Evolutionary conservation across 2,888 invertebrate genomes (phyloP), one percentile per base, ranked within the genome.

Genomic region (Leptopilina drosophilae): DNA sequence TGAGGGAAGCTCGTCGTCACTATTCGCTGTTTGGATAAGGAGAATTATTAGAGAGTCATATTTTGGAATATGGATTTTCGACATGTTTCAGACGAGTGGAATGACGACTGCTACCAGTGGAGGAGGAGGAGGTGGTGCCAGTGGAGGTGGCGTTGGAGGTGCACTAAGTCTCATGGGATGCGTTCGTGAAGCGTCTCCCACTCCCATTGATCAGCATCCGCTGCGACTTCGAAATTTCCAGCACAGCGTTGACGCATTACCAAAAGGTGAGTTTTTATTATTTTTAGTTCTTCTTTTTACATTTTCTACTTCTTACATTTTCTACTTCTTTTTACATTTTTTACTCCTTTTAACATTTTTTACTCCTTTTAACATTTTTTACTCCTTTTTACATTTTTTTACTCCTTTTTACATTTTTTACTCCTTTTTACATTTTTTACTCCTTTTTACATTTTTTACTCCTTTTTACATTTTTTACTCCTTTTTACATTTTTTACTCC

Each of bases 111-210:
- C n/a, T 33, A 73, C 53, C 33, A 73, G 73, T 73, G 73, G 73
- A 11, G 53, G 73, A 20, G 93, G 92, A 84, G 93, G 92, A 84
- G 85, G 85, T 64, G 91, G 92, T 90, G 93, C 93, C 89, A 92
- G 92, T 92, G 93, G 93, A 90, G 85, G 83, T 6, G 87, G 93
- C 91, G 94, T 93, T 88, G 93, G 93, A 88, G 94, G 94, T 89
- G 94, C 94, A 88, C 93, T 93, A 86, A 93, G 93, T 88, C 93
- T 95, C 89, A 95, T 95, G 95, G 95, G 94, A 78, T 94, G 94
- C 88, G 94, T 94, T 81, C 92, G 94, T 73, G 94, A 94, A 87
- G 93, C 94, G 42, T 94, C 94, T 80, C 95, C 95, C 87, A 91
- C 91, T 69, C 94, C 94, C 89, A 93, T 94, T 83, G 90, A 90